Evolutionary conservation across 1,140 invertebrate genomes (phyloP), one percentile per base, ranked within the genome.

Genomic region (Hormaphis cornu): DNA sequence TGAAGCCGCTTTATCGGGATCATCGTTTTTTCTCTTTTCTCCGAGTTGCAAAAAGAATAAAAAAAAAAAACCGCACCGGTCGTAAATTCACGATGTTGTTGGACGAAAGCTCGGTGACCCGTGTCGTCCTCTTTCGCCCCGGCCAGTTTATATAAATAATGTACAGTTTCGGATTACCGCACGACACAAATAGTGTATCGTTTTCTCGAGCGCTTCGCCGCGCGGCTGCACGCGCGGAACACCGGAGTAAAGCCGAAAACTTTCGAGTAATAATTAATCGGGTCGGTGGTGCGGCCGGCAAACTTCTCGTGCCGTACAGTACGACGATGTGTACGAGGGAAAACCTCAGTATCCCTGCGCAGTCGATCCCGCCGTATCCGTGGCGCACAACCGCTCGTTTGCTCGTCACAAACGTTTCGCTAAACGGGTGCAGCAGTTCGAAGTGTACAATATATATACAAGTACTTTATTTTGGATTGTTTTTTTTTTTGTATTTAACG

Each of bases 201-300:
- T 56, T 28, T 53, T 52, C 4, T 26, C 1, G 3, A 4, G 52
- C 18, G 1, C 9, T 22, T 16, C 7, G 48, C 30, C 18, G 53
- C 4, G 5, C 9, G 30, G 30, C 9, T 14, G 46, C 46, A 24
- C 8, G 16, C 42, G 42, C 10, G 20, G 16, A 50, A 50, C 20
- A 50, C 46, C 42, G 12, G 7, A 50, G 42, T 9, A 16, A 14
- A 42, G 58, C 58, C 40, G 18, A n/a, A 46, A 50, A 66, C 44
- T 48, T 66, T 50, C 12, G 28, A 66, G 30, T 44, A 66, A 66
- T 66, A 66, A 66, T 66, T 66, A 66, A 66, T 66, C 61, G 61
- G 61, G 42, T 66, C 22, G 40, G 42, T 26, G n/a, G n/a, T 20
- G 14, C 35, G 40, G 33, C 14, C n/a, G n/a, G 20, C 44, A 48